These are phyloP conservation scores for Saturnia japonica DNA, from an alignment of 2,888 invertebrate species.

Conservation along the genomic window DNA sequence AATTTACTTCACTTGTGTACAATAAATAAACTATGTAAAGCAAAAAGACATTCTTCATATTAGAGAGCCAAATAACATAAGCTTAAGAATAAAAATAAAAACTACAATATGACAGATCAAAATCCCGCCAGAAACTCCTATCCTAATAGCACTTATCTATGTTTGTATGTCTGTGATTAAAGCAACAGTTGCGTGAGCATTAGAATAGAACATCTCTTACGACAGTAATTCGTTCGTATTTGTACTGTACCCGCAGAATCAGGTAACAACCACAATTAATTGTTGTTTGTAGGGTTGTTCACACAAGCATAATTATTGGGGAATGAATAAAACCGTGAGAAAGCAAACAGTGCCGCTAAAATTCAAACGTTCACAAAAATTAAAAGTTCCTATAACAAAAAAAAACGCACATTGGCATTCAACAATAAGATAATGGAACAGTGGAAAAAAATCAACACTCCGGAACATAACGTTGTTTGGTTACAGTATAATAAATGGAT, in stretches of 20 bases:
- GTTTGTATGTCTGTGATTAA: background rate
- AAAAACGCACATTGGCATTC: conserved; percentile 42
- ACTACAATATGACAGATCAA: too few relatives aligned
- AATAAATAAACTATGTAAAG: too few relatives aligned
- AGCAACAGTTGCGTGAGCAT: conserved; percentile 60
- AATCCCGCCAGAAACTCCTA: background rate
- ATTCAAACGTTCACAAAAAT: conserved; percentile 45
- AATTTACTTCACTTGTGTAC: too few relatives aligned
- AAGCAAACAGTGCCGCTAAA: conserved; percentile 50
- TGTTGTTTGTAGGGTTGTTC: conserved; percentile 59
- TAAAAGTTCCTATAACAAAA: conserved; percentile 54
- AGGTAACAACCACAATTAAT: conserved; percentile 49
- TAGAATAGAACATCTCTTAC: conserved; percentile 63
- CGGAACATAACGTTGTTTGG: background rate
- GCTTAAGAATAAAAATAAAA: too few relatives aligned
- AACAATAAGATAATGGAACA: conserved; percentile 68
- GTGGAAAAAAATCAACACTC: background rate
- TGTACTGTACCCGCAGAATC: conserved; percentile 51
- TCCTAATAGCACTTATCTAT: background rate
- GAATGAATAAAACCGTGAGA: conserved; percentile 58
- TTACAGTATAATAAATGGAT: background rate
- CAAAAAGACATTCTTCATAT: too few relatives aligned
- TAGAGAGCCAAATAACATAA: too few relatives aligned
- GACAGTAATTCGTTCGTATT: conserved; percentile 63
- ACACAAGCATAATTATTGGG: conserved; percentile 52